phyloP scores from a whole-genome alignment of 2,113 vertebrate species.

The Suricata suricatta region DNA sequence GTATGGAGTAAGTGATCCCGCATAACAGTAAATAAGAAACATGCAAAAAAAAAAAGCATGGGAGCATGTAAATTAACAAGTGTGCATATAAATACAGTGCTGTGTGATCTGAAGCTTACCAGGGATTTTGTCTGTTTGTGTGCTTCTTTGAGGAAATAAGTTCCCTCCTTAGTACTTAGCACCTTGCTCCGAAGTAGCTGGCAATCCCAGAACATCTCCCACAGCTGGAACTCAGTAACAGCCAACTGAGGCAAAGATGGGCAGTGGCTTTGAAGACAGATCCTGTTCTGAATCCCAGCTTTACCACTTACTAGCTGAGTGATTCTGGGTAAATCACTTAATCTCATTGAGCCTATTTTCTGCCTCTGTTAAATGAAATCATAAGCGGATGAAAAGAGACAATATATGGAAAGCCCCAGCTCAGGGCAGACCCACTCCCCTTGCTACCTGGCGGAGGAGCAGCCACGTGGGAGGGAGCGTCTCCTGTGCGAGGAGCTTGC shows the following conservation, averaged over 20 bases:
- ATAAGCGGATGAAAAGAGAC: neutral
- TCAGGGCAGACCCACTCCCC: neutral
- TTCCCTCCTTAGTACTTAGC: neutral
- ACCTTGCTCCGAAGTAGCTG: neutral
- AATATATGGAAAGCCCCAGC: neutral
- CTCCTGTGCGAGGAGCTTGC: fast-evolving
- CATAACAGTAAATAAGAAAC: neutral
- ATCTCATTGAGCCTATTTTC: neutral
- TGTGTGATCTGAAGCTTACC: neutral
- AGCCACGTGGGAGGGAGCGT: fast-evolving
- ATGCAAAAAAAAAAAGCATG: neutral
- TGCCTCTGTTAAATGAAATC: neutral
- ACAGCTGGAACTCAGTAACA: no score
- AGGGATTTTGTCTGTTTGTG: neutral
- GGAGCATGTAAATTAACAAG: neutral
- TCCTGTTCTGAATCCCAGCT: neutral
- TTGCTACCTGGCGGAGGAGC: neutral
- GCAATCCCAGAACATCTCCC: neutral
- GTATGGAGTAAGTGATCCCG: neutral
- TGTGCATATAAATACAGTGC: fast-evolving
- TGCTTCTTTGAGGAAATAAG: neutral
- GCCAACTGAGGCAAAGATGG: neutral
- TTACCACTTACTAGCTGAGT: neutral
- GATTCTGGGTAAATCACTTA: neutral
- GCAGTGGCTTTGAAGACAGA: neutral